Evolutionary conservation across 2,888 invertebrate genomes (phyloP).

Genomic region (Hybos culiciformis): DNA sequence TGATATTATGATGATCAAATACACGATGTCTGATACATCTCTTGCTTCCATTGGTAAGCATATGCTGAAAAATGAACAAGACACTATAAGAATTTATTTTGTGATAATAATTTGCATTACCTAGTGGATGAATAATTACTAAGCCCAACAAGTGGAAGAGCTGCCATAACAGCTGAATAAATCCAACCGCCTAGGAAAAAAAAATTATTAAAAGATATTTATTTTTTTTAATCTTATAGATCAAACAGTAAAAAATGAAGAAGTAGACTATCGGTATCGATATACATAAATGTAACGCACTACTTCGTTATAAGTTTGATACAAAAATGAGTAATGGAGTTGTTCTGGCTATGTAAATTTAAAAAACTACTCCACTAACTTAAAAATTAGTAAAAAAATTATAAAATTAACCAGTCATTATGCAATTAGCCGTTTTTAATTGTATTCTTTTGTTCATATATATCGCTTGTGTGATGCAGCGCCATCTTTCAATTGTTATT

Average conservation of each 20-base stretch:
- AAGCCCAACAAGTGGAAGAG: conserved; percentile 66
- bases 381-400: too few species aligned
- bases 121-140: conserved; percentile 79
- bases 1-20: conserved; percentile 58
- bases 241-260: too few species aligned
- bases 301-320: too few species aligned
- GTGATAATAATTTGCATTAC: conserved; percentile 24
- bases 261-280: too few species aligned
- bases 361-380: too few species aligned
- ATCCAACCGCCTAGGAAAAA: too few species aligned
- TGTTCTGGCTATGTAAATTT: too few species aligned
- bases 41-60: conserved; percentile 78
- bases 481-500: conserved; percentile 74
- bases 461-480: conserved; percentile 71
- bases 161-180: conserved; percentile 62
- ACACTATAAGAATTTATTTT: neutral
- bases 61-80: conserved; percentile 42
- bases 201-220: too few species aligned
- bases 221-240: too few species aligned
- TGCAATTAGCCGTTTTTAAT: conserved; percentile 53
- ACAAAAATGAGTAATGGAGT: too few species aligned
- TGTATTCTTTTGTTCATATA: conserved; percentile 68
- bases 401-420: conserved; percentile 63
- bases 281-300: too few species aligned
- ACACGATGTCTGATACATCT: conserved; percentile 52